Evolutionary conservation across 1,140 invertebrate species (phyloP), one percentile per base, ranked within the genome.

Genomic region (Ectropis grisescens): DNA sequence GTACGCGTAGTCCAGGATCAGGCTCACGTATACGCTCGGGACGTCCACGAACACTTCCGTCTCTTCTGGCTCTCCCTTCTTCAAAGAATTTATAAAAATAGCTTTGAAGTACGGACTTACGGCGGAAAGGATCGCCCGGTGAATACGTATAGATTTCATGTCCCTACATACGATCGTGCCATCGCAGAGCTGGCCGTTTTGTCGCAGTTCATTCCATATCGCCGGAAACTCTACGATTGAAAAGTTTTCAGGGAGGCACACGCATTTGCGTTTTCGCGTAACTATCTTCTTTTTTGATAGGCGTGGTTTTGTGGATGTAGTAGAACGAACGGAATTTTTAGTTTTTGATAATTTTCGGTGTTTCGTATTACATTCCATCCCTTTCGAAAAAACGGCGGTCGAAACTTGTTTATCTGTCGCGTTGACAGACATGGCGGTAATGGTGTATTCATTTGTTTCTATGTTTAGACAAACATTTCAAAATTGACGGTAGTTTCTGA

Each of bases 101-200:
- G 85, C 84, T 64, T 85, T 84, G 64, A 91, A 90, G 62, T 89
- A 91, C 7, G 87, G 87, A 67, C 88, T 90, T 22, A 85, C 84
- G 1, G 88, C 85, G 3, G 87, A 87, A 41, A 91, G 61, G 41
- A 91, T 87, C 5, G 85, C 85, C 37, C 89, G 60, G 44, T 91
- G 89, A 14, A 90, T 83, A 38, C 83, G 70, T 48, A 90, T 88
- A 25, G 83, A 81, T 51, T 84, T 81, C 33, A 87, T 87, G 55
- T 88, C 88, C 24, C 83, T 83, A 52, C 85, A 85, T 29, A 71
- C 58, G 22, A 88, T 83, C 8, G 75, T 66, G 2, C 85, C 86
- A 66, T 88, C 87, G 53, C 86, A 88, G 4, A 88, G 72, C 44
- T 87, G 84, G 35, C 72, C 78, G 36, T 85, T 85, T 26, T 75